These are phyloP conservation scores for Sminthurinus aureus DNA, from an alignment of 2,888 invertebrate species.

Conservation along the genomic window DNA sequence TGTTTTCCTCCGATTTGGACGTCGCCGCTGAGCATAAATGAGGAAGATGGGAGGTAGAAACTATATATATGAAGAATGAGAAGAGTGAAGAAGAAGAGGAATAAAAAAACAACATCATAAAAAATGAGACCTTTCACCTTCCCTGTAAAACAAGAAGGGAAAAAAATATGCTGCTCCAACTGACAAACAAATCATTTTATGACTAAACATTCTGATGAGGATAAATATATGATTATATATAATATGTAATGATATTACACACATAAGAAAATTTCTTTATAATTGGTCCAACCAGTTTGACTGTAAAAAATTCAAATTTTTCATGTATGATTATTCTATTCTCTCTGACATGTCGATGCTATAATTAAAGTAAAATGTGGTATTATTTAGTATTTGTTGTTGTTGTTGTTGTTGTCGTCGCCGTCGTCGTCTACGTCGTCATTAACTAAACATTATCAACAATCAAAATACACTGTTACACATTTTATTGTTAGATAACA, in stretches of 20 bases:
- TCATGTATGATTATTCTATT: background rate
- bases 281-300: constrained; percentile 9
- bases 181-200: background rate
- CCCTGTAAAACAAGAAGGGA: background rate
- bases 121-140: background rate
- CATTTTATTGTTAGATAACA: too few relatives aligned
- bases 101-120: background rate
- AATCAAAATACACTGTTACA: background rate
- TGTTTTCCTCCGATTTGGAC: constrained; percentile 87
- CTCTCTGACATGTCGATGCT: background rate
- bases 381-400: background rate
- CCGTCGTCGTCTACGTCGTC: constrained; percentile 10
- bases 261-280: background rate
- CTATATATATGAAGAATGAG: background rate
- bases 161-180: background rate
- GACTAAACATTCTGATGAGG: constrained; percentile 16
- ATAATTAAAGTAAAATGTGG: background rate
- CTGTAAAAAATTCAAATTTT: background rate
- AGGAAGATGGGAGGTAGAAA: too few relatives aligned
- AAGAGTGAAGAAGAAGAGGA: too few relatives aligned
- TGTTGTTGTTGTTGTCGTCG: constrained; percentile 3
- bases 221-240: constrained; percentile 18
- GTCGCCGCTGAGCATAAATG: constrained; percentile 72
- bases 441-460: background rate
- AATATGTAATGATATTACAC: constrained; percentile 8